phyloP scores from a whole-genome alignment of 2,797 vertebrate genomes.

The Lithobates sylvaticus region DNA sequence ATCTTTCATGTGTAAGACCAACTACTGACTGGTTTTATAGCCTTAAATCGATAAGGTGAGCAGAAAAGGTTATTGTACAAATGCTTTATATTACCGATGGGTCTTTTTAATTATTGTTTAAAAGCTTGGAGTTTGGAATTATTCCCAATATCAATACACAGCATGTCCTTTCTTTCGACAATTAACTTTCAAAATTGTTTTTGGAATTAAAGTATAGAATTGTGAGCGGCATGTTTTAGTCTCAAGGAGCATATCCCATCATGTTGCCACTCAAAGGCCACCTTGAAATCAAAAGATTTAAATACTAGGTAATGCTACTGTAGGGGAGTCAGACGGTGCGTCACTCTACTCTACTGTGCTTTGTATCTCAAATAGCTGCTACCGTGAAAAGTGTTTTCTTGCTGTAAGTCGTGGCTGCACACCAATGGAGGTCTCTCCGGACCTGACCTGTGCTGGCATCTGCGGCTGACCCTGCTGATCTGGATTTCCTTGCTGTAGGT shows the following conservation, averaged over 20 bases:
- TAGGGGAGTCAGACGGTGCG: no score
- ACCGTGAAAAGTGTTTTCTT: no score
- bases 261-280: neutral
- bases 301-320: neutral
- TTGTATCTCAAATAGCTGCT: no score
- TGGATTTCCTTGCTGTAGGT: no score
- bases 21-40: neutral
- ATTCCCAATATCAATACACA: slow-evolving; percentile 22
- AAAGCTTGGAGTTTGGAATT: slow-evolving; percentile 9
- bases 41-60: slow-evolving; percentile 16
- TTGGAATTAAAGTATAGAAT: neutral
- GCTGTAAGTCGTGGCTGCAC: no score
- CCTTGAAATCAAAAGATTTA: neutral
- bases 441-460: no score
- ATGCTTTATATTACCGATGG: slow-evolving; percentile 19
- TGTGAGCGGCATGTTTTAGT: neutral
- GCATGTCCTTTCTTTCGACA: slow-evolving; percentile 24
- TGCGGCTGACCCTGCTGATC: no score
- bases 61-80: slow-evolving; percentile 26
- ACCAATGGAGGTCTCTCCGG: no score
- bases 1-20: no score
- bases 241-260: neutral
- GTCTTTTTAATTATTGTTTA: slow-evolving; percentile 12
- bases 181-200: slow-evolving; percentile 9
- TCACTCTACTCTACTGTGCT: no score